Conservation (phyloP, 2,888 invertebrate species). For the Marasmarcha lunaedactyla region DNA sequence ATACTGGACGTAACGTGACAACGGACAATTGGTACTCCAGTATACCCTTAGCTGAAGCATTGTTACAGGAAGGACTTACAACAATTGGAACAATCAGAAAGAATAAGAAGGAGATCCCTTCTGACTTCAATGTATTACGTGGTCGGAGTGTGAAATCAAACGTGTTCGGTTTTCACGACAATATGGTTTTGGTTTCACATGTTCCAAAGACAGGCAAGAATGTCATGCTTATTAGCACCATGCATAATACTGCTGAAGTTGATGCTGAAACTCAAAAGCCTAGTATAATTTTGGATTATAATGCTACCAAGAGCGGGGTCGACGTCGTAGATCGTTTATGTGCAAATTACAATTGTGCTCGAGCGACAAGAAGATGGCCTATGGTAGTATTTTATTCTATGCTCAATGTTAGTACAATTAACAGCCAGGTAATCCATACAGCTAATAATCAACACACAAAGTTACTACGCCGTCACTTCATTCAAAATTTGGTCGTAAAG, state of each 20-base stretch:
- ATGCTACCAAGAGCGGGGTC: conserved; percentile 18
- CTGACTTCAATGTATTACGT: no score
- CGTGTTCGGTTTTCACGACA: neutral
- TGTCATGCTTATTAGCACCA: conserved; percentile 2
- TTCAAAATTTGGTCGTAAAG: no score
- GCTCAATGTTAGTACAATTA: no score
- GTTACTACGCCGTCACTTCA: no score
- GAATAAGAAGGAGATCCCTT: no score
- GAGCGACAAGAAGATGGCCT: conserved; percentile 16
- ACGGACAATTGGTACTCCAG: conserved; percentile 10
- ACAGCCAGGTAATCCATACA: no score
- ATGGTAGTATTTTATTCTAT: conserved; percentile 12
- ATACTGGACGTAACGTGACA: conserved; percentile 6
- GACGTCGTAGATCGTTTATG: conserved; percentile 18
- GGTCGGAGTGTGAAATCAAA: neutral
- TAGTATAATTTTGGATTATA: conserved; percentile 18
- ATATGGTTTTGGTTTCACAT: no score
- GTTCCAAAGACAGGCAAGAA: neutral
- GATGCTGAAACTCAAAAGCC: neutral
- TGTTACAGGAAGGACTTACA: no score
- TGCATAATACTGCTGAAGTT: neutral
- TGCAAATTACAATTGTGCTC: conserved; percentile 13
- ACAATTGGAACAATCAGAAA: no score
- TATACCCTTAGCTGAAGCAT: no score
- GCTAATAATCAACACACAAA: no score